Conservation (phyloP, 2,113 vertebrate genomes). For the Mormyrus lacerda region DNA sequence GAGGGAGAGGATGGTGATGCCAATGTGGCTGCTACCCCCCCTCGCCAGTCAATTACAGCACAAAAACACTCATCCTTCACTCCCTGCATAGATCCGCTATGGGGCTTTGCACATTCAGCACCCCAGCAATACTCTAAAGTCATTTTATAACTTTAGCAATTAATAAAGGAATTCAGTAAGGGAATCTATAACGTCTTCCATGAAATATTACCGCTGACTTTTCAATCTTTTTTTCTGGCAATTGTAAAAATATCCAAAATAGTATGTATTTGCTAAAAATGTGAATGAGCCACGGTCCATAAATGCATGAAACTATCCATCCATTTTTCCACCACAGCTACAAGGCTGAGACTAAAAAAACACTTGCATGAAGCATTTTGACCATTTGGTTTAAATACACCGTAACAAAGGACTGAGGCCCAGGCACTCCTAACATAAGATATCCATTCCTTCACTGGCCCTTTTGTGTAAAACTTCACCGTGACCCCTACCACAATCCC, state of each 20-base stretch:
- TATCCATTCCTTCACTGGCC: not conserved
- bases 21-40: constrained; percentile 43
- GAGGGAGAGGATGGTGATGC: constrained; percentile 46
- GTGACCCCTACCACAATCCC: not conserved
- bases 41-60: constrained; percentile 56
- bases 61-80: constrained; percentile 19
- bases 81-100: not conserved
- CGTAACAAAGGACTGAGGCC: not conserved
- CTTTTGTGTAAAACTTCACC: not conserved
- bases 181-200: not conserved
- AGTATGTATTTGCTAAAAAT: not conserved
- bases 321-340: not conserved
- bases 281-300: not conserved
- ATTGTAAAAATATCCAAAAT: not conserved
- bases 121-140: not conserved
- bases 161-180: not conserved
- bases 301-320: not conserved
- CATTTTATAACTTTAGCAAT: not conserved
- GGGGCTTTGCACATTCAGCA: constrained; percentile 33
- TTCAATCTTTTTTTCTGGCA: not conserved
- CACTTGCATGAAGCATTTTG: constrained; percentile 5
- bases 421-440: not conserved
- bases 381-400: not conserved
- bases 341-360: not conserved
- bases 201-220: not conserved